phyloP scores from a whole-genome alignment of 1,140 invertebrate species.

The Heliconius eleuchia region DNA sequence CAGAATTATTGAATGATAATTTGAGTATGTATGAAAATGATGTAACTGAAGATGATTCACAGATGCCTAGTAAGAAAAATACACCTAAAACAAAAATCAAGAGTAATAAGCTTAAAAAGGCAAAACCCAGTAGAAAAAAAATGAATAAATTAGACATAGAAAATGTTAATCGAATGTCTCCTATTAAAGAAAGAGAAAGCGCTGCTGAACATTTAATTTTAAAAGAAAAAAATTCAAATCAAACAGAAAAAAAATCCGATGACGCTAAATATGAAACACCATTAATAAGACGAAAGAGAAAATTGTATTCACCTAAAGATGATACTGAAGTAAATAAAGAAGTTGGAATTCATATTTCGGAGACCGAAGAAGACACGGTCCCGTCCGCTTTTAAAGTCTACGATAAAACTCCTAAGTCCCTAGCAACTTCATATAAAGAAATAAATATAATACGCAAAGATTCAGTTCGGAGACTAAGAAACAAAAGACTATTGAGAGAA shows the following conservation, averaged over 20 bases:
- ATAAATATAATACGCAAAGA: conserved; percentile 52
- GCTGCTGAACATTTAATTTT: conserved; percentile 23
- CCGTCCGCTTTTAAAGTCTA: conserved; percentile 27
- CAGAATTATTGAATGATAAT: conserved; percentile 41
- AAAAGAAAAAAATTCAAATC: conserved; percentile 27
- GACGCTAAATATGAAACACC: conserved; percentile 32
- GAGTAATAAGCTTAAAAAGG: conserved; percentile 38
- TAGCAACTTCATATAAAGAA: conserved; percentile 56
- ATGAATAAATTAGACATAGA: conserved; percentile 42
- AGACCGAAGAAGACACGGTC: conserved; percentile 40
- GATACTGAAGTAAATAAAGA: conserved; percentile 44
- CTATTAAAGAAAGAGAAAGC: conserved; percentile 43
- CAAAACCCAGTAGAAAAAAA: conserved; percentile 38
- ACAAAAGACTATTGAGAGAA: conserved; percentile 35
- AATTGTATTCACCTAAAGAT: conserved; percentile 65
- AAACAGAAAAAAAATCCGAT: background rate
- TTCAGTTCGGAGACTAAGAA: conserved; percentile 40
- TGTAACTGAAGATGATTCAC: background rate
- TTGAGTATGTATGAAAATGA: conserved; percentile 23
- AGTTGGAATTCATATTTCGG: conserved; percentile 26
- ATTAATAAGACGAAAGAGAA: conserved; percentile 56
- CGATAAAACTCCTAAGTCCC: conserved; percentile 37
- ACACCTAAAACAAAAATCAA: conserved; percentile 13
- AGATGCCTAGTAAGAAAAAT: conserved; percentile 14
- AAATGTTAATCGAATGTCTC: conserved; percentile 42